Base-by-base conservation (phyloP, 2,888 invertebrate genomes). In the Patella depressa region DNA sequence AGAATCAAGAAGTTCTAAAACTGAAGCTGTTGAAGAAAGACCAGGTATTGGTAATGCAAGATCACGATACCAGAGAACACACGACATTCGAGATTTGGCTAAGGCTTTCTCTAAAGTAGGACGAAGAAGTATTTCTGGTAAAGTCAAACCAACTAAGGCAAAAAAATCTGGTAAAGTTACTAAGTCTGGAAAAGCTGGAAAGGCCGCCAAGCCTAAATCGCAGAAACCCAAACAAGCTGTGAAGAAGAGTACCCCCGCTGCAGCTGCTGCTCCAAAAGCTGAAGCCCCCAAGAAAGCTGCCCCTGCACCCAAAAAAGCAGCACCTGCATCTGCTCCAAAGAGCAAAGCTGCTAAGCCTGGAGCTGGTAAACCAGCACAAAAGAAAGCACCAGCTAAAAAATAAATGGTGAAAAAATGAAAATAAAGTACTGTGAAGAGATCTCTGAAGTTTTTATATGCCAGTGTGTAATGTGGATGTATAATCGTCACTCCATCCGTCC, bases 1-100 rank as follows among this genome's bases (percentile, higher is more conserved):
- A 53, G 85, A 84, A 70, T 84, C 84, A 57, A 78, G 75, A 24
- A 76, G 80, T 65, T 65, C 65, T 24, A 65, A 24, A 24, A 12
- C 65, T 65, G 65, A 65, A 14, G 65, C 65, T 65, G 65, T 65
- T 24, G 65, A 65, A 65, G 65, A 65, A 24, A 17, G 65, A 65
- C 65, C 65, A 24, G 65, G 65, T 3, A 65, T 65, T 19, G 65
- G 65, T 24, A 65, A 65, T 65, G 65, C 65, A 24, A 65, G 65
- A 65, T 65, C 65, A 11, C 9, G 65, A 19, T 19, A 24, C 19
- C 65, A 65, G 24, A 65, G 65, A 65, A 24, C 24, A 24, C 19
- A 19, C 24, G 65, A 65, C 24, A 65, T 65, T 65, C 65, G 65
- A 24, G 65, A 65, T 65, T 65, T 65, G 14, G 65, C 65, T 65